These are phyloP conservation scores for Drosophila koepferae DNA, from an alignment of 2,888 invertebrate species.

Conservation along the genomic window DNA sequence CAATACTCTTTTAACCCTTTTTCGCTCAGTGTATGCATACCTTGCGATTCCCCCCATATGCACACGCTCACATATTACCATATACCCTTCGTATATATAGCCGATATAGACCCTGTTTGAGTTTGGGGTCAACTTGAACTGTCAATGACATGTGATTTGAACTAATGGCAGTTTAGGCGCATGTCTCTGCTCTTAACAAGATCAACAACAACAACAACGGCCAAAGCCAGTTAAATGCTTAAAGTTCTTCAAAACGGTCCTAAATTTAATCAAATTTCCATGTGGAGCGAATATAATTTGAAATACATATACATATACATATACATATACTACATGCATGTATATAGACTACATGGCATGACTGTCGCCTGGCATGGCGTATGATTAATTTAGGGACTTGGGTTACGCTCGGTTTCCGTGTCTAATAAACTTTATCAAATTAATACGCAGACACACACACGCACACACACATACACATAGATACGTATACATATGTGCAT, in stretches of 20 bases:
- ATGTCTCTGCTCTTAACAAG: slow-evolving; percentile 36
- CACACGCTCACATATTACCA: background rate
- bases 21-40: slow-evolving; percentile 5
- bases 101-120: slow-evolving; percentile 12
- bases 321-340: background rate
- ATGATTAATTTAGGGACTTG: slow-evolving; percentile 68
- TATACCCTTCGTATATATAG: background rate
- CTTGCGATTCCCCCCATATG: background rate
- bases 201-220: slow-evolving; percentile 14
- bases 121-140: slow-evolving; percentile 64
- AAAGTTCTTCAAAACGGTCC: slow-evolving; percentile 17
- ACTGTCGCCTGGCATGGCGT: slow-evolving; percentile 52
- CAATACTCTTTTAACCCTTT: background rate
- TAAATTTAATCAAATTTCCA: slow-evolving; percentile 11
- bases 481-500: background rate
- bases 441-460: slow-evolving; percentile 14
- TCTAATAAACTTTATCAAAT: slow-evolving; percentile 57
- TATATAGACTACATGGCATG: background rate
- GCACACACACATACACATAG: background rate
- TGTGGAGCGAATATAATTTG: slow-evolving; percentile 3
- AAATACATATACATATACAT: background rate
- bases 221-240: slow-evolving; percentile 16
- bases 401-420: slow-evolving; percentile 30
- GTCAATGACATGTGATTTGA: slow-evolving; percentile 79
- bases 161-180: slow-evolving; percentile 75